phyloP scores from a whole-genome alignment of 2,797 vertebrate genomes.

The Forpus xanthops region DNA sequence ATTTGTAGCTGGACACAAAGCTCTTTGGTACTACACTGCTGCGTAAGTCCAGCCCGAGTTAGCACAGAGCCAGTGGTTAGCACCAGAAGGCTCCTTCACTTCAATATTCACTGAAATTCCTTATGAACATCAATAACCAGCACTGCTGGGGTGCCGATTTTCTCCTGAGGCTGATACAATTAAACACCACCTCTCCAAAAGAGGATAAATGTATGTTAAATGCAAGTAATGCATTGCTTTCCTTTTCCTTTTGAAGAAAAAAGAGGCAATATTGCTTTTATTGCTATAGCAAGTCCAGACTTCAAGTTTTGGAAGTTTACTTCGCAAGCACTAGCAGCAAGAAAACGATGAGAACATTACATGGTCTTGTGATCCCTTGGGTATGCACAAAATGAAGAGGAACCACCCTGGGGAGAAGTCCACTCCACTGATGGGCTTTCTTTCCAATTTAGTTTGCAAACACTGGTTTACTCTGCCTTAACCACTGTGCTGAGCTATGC shows the following conservation, averaged over 20 bases:
- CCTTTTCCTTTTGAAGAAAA: background rate
- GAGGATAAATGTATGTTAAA: background rate
- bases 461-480: background rate
- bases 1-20: background rate
- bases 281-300: background rate
- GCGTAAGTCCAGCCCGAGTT: background rate
- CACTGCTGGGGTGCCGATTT: background rate
- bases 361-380: background rate
- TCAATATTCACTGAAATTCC: background rate
- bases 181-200: background rate
- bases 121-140: background rate
- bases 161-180: background rate
- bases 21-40: background rate
- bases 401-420: background rate
- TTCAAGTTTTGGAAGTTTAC: background rate
- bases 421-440: fast-evolving
- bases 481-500: fast-evolving
- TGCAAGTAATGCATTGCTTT: background rate
- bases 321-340: background rate
- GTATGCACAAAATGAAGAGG: fast-evolving
- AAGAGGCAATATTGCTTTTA: background rate
- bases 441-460: background rate
- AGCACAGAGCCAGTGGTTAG: background rate
- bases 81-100: background rate
- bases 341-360: fast-evolving